phyloP scores from a whole-genome alignment of 1,140 invertebrate genomes.

The Sesamia nonagrioides region DNA sequence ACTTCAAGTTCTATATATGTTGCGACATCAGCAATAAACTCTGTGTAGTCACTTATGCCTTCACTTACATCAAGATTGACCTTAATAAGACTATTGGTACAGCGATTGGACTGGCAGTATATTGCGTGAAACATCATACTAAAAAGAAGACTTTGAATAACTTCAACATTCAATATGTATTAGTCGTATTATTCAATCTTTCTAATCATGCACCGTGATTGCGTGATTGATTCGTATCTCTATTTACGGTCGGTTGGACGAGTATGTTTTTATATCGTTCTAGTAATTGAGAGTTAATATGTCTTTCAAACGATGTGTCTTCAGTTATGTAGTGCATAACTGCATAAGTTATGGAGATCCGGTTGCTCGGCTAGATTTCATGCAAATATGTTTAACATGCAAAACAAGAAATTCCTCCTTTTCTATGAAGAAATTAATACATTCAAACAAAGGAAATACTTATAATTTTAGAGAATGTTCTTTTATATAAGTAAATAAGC shows the following conservation, averaged over 20 bases:
- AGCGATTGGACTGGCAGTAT: constrained; percentile 1
- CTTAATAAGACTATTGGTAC: constrained; percentile 23
- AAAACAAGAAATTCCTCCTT: not conserved
- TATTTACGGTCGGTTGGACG: constrained; percentile 17
- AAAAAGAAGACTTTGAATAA: not conserved
- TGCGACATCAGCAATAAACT: not conserved
- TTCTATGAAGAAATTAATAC: too few relatives aligned
- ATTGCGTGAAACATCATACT: not conserved
- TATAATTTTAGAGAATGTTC: too few relatives aligned
- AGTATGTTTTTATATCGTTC: constrained; percentile 30
- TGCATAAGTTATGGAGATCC: constrained; percentile 36
- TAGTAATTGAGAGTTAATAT: constrained; percentile 37
- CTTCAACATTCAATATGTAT: constrained; percentile 8
- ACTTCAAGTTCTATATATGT: too few relatives aligned
- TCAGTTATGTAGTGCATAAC: constrained; percentile 44
- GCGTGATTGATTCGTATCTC: constrained; percentile 48
- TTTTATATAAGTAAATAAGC: too few relatives aligned
- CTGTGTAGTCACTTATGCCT: not conserved
- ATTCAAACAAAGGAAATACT: too few relatives aligned
- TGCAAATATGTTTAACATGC: not conserved
- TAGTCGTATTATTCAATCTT: constrained; percentile 35
- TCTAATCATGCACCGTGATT: constrained; percentile 14
- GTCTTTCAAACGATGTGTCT: constrained; percentile 28
- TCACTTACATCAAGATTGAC: constrained; percentile 22
- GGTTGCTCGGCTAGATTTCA: not conserved